These are phyloP conservation scores for Molothrus ater DNA, from an alignment of 2,797 vertebrate species.

Conservation along the genomic window DNA sequence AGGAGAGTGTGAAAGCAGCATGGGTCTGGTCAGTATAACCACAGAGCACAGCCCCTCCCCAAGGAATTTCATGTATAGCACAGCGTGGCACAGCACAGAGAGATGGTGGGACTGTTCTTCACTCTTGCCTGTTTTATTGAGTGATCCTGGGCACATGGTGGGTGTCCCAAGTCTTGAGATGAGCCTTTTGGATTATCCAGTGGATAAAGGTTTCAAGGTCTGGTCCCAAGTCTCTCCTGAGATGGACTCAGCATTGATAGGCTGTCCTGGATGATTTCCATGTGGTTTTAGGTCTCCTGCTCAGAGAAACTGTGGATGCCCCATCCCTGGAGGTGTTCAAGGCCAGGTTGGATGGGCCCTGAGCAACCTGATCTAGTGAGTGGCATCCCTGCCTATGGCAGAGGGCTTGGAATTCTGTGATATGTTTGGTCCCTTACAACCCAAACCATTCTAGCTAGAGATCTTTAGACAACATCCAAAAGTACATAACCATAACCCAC, in stretches of 20 bases:
- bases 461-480: neutral
- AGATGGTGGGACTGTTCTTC: neutral
- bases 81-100: neutral
- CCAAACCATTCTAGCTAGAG: rapidly evolving
- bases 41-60: neutral
- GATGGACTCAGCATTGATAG: neutral
- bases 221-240: neutral
- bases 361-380: neutral
- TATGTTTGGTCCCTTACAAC: neutral
- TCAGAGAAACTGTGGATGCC: neutral
- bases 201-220: neutral
- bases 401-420: neutral
- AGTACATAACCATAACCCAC: neutral
- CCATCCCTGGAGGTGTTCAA: no score
- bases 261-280: neutral
- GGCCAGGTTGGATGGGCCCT: neutral
- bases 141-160: neutral
- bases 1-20: neutral
- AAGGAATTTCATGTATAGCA: neutral
- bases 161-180: neutral
- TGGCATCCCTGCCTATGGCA: neutral
- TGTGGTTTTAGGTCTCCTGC: neutral
- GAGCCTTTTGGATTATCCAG: neutral
- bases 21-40: neutral
- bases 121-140: neutral